Base-by-base conservation (phyloP, 2,113 vertebrate species). In the Nyctibius bracteatus region DNA sequence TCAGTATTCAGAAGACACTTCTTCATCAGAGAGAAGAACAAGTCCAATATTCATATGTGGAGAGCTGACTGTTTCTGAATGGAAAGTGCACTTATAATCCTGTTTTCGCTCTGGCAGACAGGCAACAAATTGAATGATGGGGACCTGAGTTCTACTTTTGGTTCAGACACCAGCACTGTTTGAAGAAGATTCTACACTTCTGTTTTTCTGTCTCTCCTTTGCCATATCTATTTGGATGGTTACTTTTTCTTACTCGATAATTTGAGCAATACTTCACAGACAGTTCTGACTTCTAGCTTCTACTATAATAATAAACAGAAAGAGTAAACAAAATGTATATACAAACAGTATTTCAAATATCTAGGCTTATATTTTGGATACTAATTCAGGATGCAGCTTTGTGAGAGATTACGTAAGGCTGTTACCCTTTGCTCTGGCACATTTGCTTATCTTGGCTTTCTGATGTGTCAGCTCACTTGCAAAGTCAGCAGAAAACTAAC, bases 401-500 rank as follows among this genome's bases (percentile, higher is more conserved):
- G n/a, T 44, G 31, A 92, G 84, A 84, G 24, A 71, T 83, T 62
- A 93, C 57, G 44, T 25, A 73, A 86, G 46, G 37, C 25, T 88
- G n/a, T n/a, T 46, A 81, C 28, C 18, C 43, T 83, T 92, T 86
- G 49, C 71, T 86, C 63, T 74, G 67, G 41, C 63, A 92, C 55
- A 73, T 86, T 90, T 93, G 25, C 46, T 88, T 86, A 77, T 77
- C 88, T 81, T 86, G 67, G 35, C 80, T 94, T 37, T 86, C 82
- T 92, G 67, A 83, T 86, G 25, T 66, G 55, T 47, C 80, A 83
- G 82, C 66, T 80, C 46, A 27, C 41, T 94, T 93, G 88, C 72
- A 65, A 75, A 43, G 28, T 88, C 91, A 93, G 82, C 82, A 93
- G 67, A 86, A 94, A 86, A 78, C n/a, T 70, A 80, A 86, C 30